phyloP scores from a whole-genome alignment of 2,888 invertebrate genomes.

The Drosophila vallismaia region DNA sequence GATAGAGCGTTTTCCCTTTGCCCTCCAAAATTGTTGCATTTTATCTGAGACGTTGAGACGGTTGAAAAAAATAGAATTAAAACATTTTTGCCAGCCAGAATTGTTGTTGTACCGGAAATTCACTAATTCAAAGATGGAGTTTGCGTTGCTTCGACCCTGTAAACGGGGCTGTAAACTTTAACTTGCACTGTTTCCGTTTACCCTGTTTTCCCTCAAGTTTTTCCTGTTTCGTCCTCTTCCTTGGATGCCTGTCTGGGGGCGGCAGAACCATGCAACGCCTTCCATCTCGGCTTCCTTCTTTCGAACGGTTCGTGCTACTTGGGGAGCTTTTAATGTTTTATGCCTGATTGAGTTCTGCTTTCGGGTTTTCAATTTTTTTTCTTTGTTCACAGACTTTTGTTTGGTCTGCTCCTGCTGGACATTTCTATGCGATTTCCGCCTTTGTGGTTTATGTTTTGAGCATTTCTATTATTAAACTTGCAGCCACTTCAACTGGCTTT shows the following conservation, averaged over 20 bases:
- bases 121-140: slow-evolving; percentile 69
- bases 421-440: slow-evolving; percentile 59
- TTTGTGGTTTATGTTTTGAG: slow-evolving; percentile 73
- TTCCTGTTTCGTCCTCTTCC: slow-evolving; percentile 22
- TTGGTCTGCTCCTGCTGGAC: slow-evolving; percentile 52
- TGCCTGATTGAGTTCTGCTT: slow-evolving; percentile 78
- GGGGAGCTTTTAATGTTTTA: slow-evolving; percentile 71
- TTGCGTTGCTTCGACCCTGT: slow-evolving; percentile 16
- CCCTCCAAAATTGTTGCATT: slow-evolving; percentile 45
- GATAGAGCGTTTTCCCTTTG: slow-evolving; percentile 26
- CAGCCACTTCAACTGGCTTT: slow-evolving; percentile 52
- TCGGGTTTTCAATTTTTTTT: slow-evolving; percentile 58
- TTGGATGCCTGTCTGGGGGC: slow-evolving; percentile 2
- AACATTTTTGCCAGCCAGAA: slow-evolving; percentile 53
- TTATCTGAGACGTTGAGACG: slow-evolving; percentile 15
- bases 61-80: slow-evolving; percentile 52
- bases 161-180: slow-evolving; percentile 54
- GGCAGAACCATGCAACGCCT: neutral
- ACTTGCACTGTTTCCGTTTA: slow-evolving; percentile 63
- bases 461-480: slow-evolving; percentile 75
- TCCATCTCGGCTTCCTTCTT: slow-evolving; percentile 2
- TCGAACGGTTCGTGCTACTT: slow-evolving; percentile 33
- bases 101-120: slow-evolving; percentile 65
- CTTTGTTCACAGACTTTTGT: slow-evolving; percentile 57
- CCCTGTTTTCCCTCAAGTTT: slow-evolving; percentile 20